A percentile compares a stretch with the other conserved stretches of the same genome.
These are phyloP conservation scores for Harpagoxenus sublaevis DNA, from an alignment of 2,888 invertebrate genomes.

Conservation along the genomic window DNA sequence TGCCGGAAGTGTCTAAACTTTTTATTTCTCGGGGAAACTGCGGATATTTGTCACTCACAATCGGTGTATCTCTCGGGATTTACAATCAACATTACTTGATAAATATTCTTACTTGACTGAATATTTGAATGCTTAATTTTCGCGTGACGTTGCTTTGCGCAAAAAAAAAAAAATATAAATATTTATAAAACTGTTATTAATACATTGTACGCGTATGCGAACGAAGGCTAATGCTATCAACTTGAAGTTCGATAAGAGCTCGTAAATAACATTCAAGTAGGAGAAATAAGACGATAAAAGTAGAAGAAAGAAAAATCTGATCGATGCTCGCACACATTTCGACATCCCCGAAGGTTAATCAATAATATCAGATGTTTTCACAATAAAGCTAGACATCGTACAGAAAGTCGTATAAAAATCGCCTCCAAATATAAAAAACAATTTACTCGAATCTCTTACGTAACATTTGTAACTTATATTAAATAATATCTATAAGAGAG, in stretches of 20 bases:
- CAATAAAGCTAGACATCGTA: neutral
- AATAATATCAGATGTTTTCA: constrained; percentile 10
- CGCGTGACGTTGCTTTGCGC: neutral
- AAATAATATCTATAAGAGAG: neutral
- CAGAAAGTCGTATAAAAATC: neutral
- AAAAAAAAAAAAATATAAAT: neutral
- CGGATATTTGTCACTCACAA: neutral
- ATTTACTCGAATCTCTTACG: neutral
- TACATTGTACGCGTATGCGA: neutral
- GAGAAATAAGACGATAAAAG: constrained; percentile 6
- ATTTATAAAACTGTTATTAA: constrained; percentile 4
- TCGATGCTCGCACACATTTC: neutral
- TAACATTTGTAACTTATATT: neutral
- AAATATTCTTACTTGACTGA: neutral
- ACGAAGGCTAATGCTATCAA: constrained; percentile 3
- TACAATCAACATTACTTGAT: neutral
- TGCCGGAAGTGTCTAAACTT: neutral
- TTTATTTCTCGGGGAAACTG: neutral
- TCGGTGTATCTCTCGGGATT: neutral
- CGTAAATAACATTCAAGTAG: constrained; percentile 13
- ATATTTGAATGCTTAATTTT: neutral
- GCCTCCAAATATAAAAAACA: neutral
- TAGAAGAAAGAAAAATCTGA: constrained; percentile 11
- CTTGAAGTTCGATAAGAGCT: constrained; percentile 15
- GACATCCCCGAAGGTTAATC: neutral